Evolutionary conservation across 2,797 vertebrate species (phyloP).

Genomic region (Ctenochaetus hawaiiensis): DNA sequence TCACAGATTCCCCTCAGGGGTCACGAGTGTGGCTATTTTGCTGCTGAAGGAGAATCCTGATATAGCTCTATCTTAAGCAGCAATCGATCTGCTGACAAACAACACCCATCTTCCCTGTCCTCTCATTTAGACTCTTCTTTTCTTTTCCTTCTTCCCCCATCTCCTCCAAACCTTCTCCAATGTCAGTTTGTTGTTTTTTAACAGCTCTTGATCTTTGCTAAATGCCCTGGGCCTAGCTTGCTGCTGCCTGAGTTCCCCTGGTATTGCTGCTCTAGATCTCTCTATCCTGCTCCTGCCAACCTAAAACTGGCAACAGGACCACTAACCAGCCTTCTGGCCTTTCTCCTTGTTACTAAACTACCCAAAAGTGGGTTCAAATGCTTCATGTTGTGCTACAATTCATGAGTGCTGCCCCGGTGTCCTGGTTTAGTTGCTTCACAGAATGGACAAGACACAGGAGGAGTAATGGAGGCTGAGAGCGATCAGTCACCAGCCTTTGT

Average conservation of each 20-base stretch:
- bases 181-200: constrained; percentile 70
- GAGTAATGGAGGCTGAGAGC: constrained; percentile 1
- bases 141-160: constrained; percentile 24
- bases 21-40: constrained; percentile 55
- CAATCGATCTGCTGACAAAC: constrained; percentile 75
- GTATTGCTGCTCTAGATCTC: constrained; percentile 71
- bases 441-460: background rate
- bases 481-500: constrained; percentile 3
- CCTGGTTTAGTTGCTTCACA: constrained; percentile 35
- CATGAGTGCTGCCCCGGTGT: background rate
- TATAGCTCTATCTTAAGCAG: constrained; percentile 68
- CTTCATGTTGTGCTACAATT: constrained; percentile 14
- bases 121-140: constrained; percentile 54
- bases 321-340: constrained; percentile 42
- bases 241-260: constrained; percentile 64
- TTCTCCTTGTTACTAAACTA: constrained; percentile 38
- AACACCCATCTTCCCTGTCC: constrained; percentile 64
- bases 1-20: constrained; percentile 43
- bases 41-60: constrained; percentile 65
- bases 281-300: constrained; percentile 57
- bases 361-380: constrained; percentile 41
- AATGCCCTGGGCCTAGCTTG: constrained; percentile 65
- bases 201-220: constrained; percentile 73
- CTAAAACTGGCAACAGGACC: constrained; percentile 41
- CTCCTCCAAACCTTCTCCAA: constrained; percentile 51